Percentiles rank a stretch among this genome's conserved stretches.
phyloP scores from a whole-genome alignment of 2,797 vertebrate genomes.

The Benthosema pterotum region DNA sequence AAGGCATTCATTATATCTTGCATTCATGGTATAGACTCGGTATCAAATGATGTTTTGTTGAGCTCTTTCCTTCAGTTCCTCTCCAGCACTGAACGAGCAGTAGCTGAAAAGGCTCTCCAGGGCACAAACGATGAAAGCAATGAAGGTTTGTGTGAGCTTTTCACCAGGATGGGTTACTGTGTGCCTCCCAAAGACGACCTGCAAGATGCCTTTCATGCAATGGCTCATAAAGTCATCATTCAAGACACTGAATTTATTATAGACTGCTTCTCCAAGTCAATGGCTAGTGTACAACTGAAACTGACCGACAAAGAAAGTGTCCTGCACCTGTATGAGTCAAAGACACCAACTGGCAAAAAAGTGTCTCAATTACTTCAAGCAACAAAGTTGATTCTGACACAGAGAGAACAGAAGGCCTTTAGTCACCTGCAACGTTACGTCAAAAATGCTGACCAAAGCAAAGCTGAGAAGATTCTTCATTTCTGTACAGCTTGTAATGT shows the following conservation, averaged over 20 bases:
- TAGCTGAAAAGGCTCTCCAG: conserved; percentile 38
- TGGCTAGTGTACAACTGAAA: conserved; percentile 10
- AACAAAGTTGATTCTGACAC: conserved; percentile 20
- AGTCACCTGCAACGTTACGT: conserved; percentile 37
- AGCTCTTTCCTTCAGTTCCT: no score
- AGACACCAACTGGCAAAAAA: conserved; percentile 38
- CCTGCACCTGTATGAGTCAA: conserved; percentile 36
- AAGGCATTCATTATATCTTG: no score
- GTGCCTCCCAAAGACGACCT: conserved; percentile 28
- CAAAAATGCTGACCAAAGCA: conserved; percentile 39
- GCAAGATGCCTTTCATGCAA: conserved; percentile 32
- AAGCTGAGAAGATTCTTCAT: conserved; percentile 22
- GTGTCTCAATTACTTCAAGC: conserved; percentile 37
- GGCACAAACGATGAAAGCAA: conserved; percentile 33
- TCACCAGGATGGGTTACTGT: conserved; percentile 43
- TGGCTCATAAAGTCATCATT: conserved; percentile 40
- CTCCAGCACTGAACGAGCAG: conserved; percentile 32
- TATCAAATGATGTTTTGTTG: no score
- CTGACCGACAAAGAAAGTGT: conserved; percentile 37
- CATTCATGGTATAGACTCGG: no score
- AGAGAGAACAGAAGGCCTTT: conserved; percentile 32
- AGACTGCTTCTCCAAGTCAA: conserved; percentile 41
- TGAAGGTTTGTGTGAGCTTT: conserved; percentile 39
- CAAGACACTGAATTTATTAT: conserved; percentile 46
- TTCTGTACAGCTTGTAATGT: conserved; percentile 43